A percentile compares a stretch with the other conserved stretches of the same genome.
Conservation (phyloP, 2,888 invertebrate species). For the Uropetala carovei region DNA sequence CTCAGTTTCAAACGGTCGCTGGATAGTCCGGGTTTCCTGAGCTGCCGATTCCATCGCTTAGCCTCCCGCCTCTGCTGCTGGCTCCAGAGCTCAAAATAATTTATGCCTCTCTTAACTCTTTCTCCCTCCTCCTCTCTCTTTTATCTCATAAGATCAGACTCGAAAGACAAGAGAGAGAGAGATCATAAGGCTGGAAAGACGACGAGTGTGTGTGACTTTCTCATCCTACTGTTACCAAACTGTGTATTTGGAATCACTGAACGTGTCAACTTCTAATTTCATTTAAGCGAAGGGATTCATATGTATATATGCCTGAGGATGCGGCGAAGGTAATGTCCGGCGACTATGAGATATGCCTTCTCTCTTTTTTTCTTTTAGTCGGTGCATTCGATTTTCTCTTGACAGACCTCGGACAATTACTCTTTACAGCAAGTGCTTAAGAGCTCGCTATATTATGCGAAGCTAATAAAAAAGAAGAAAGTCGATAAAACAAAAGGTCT, state of each 20-base stretch:
- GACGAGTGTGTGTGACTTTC: not conserved
- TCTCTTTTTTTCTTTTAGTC: no score
- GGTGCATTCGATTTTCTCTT: no score
- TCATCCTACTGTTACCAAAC: not conserved
- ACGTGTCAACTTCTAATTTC: not conserved
- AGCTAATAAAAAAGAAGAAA: no score
- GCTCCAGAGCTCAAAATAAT: slow-evolving; percentile 57
- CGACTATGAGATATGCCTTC: no score
- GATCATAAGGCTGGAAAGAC: not conserved
- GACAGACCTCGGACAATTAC: no score
- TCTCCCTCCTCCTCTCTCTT: not conserved
- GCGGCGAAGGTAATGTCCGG: no score
- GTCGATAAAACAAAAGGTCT: no score
- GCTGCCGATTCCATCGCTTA: not conserved
- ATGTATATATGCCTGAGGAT: not conserved
- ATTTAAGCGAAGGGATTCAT: not conserved
- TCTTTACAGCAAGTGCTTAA: no score
- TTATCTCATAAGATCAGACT: not conserved
- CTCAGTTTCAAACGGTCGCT: slow-evolving; percentile 14
- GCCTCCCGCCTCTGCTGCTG: not conserved
- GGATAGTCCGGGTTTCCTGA: not conserved
- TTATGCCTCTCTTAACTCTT: slow-evolving; percentile 25
- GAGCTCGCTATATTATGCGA: no score
- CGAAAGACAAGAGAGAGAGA: not conserved
- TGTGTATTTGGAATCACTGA: not conserved